phyloP scores from a whole-genome alignment of 2,113 vertebrate species.

The Marcusenius ussheri region DNA sequence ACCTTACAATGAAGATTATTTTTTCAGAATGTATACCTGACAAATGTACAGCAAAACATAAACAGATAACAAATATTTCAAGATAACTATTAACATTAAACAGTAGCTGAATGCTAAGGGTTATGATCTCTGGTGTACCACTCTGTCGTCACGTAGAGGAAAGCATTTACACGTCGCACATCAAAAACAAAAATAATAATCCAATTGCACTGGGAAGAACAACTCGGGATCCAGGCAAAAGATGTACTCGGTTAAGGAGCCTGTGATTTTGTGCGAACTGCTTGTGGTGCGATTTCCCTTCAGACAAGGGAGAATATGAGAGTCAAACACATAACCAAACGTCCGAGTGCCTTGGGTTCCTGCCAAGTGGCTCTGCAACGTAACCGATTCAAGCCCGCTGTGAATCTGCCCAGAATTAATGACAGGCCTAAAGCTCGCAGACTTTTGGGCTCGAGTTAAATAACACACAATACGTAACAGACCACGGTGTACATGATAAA shows the following conservation, averaged over 20 bases:
- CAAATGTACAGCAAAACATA: not conserved
- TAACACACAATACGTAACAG: not conserved
- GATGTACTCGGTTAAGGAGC: not conserved
- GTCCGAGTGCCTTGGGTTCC: not conserved
- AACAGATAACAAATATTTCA: not conserved
- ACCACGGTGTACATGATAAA: not conserved
- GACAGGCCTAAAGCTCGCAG: not conserved
- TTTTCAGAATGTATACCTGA: not conserved
- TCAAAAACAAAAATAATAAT: not conserved
- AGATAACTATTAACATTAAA: not conserved
- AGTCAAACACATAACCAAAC: not conserved
- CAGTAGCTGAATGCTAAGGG: not conserved
- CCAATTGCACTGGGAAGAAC: not conserved
- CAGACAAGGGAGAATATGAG: not conserved
- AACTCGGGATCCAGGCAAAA: not conserved
- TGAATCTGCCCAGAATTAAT: constrained; percentile 3
- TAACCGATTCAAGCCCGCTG: not conserved
- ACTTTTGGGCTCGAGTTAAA: constrained; percentile 1
- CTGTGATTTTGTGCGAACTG: not conserved
- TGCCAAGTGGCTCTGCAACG: not conserved
- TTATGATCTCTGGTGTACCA: not conserved
- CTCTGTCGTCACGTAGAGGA: not conserved
- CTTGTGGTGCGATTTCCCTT: not conserved
- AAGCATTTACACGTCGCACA: not conserved
- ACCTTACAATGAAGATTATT: not conserved